Evolutionary conservation across 2,113 vertebrate species (phyloP).

Genomic region (Tretioscincus oriximinensis): DNA sequence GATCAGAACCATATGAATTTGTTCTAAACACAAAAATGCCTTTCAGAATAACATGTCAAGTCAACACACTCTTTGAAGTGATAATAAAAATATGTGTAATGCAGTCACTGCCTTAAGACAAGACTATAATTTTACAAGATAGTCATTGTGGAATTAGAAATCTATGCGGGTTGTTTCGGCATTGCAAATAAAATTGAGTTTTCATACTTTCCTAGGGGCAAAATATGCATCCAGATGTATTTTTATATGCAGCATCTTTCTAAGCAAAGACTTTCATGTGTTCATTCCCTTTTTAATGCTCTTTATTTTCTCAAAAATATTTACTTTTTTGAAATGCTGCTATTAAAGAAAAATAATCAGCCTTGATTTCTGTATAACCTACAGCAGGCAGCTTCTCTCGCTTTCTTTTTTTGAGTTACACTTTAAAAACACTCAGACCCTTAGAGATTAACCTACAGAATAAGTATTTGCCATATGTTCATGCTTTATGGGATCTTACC

Average conservation of each 20-base stretch:
- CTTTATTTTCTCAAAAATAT: slow-evolving; percentile 28
- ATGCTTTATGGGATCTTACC: slow-evolving; percentile 26
- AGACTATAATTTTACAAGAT: neutral
- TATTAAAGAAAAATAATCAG: slow-evolving; percentile 40
- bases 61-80: neutral
- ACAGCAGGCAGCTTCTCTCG: slow-evolving; percentile 27
- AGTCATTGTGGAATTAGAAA: neutral
- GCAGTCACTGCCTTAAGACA: neutral
- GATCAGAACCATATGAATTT: neutral
- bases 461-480: slow-evolving; percentile 34
- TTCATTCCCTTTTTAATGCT: neutral
- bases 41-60: neutral
- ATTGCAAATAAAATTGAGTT: slow-evolving; percentile 6
- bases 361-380: slow-evolving; percentile 48
- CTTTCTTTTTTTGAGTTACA: slow-evolving; percentile 40
- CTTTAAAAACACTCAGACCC: slow-evolving; percentile 50
- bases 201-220: neutral
- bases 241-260: rapidly evolving
- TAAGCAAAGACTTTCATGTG: neutral
- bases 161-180: neutral
- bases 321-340: slow-evolving; percentile 39
- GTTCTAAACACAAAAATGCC: neutral
- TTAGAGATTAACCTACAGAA: slow-evolving; percentile 50
- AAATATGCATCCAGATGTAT: neutral
- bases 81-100: slow-evolving; percentile 5